Base-by-base conservation (phyloP, 92 coral and sea anemone genomes). In the Heteractis magnifica region DNA sequence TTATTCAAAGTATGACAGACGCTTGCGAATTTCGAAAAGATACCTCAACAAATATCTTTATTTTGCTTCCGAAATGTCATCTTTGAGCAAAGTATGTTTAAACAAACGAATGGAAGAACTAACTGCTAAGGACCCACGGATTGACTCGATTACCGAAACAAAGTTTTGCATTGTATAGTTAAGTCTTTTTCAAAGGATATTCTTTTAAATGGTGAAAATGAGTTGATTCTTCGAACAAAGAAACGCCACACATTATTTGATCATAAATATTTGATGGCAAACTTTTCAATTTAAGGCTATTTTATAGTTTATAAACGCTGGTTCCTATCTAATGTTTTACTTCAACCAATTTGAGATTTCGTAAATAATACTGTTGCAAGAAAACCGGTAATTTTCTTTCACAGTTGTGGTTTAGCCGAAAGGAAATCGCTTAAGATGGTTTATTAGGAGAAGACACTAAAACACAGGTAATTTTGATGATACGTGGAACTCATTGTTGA, bases 231-330 rank as follows among this genome's bases (percentile, higher is more conserved):
- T 16, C 52, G 75, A 51, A 62, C 81, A 79, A 79, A 88, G 77
- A 71, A 60, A 71, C 79, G 76, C 82, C 10, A 72, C 79, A 83
- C 72, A 51, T 34, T 49, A n/a, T 72, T 58, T 77, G 20, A 56
- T 84, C 89, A 93, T 93, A 50, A 89, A 93, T 90, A 71, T 87
- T 93, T 93, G 50, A 93, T 93, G 77, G 79, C 87, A 93, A 91
- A 88, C 89, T 89, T 93, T 89, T 87, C 92, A 91, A 91, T 91
- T 93, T 89, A 88, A 81, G 88, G 70, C 84, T 80, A 88, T 89
- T 89, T 68, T 68, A 68, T 84, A 87, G 41, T 85, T 71, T 78
- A 89, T 87, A 87, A 87, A 84, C 83, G 90, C 72, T 78, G 73
- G 89, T 85, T 87, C 84, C 87, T 89, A 92, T 91, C 88, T 85